phyloP scores from a whole-genome alignment of 2,888 invertebrate genomes.

The Eristalis intricaria region DNA sequence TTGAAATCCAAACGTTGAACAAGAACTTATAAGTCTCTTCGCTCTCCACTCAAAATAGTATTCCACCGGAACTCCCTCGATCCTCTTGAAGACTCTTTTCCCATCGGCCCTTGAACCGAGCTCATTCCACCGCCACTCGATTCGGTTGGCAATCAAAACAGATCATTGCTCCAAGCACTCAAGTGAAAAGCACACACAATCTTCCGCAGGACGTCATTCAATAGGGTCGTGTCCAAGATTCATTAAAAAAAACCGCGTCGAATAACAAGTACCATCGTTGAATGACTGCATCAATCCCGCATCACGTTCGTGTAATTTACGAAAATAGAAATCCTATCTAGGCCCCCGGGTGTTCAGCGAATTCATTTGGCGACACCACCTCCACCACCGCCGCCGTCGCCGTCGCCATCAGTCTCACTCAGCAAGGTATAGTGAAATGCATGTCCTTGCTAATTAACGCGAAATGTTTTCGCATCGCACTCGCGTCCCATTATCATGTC shows the following conservation, averaged over 20 bases:
- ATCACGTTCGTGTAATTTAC: slow-evolving; percentile 59
- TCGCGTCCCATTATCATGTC: slow-evolving; percentile 51
- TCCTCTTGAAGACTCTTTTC: background rate
- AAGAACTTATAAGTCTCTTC: too few relatives aligned
- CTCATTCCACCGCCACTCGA: background rate
- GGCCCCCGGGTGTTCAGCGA: slow-evolving; percentile 37
- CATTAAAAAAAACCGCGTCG: background rate
- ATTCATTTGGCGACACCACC: slow-evolving; percentile 46
- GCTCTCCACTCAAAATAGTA: too few relatives aligned
- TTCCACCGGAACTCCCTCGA: background rate
- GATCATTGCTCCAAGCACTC: background rate
- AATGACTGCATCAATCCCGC: slow-evolving; percentile 49
- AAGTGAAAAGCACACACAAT: background rate
- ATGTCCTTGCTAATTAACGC: slow-evolving; percentile 62
- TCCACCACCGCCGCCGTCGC: background rate
- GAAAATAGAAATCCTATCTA: slow-evolving; percentile 57
- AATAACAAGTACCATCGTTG: background rate
- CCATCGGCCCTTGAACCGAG: background rate
- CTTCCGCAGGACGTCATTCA: background rate
- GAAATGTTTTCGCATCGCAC: slow-evolving; percentile 29
- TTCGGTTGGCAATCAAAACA: background rate
- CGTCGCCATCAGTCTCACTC: slow-evolving; percentile 10
- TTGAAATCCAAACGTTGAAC: too few relatives aligned
- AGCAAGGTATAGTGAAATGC: slow-evolving; percentile 32
- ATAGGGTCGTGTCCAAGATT: background rate